Conservation (phyloP, 2,888 invertebrate species). For the Glyphotaelius pellucidus region DNA sequence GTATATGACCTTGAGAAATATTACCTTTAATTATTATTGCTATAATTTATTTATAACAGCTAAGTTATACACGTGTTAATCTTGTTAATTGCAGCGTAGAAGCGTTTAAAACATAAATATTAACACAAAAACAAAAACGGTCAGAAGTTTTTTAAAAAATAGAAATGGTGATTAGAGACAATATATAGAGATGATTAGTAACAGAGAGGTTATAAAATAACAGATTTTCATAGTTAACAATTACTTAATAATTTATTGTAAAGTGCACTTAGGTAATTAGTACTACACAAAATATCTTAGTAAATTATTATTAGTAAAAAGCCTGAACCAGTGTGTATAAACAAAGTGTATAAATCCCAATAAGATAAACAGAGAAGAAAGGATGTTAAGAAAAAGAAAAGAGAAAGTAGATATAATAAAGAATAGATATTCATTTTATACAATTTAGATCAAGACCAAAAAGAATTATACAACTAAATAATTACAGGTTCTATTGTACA, state of each 20-base stretch:
- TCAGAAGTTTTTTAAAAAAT: background rate
- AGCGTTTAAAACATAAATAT: background rate
- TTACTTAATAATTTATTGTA: background rate
- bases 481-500: background rate
- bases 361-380: background rate
- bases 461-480: background rate
- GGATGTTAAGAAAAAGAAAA: background rate
- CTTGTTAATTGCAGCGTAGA: background rate
- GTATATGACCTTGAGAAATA: too few species aligned
- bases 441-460: background rate
- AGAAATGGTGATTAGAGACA: background rate
- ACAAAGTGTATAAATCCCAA: constrained; percentile 6
- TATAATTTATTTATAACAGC: background rate
- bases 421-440: background rate
- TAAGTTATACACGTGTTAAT: background rate
- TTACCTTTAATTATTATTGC: background rate
- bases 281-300: background rate
- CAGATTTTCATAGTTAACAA: too few species aligned
- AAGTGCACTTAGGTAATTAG: background rate
- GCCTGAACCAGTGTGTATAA: background rate
- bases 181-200: too few species aligned
- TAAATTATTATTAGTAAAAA: background rate
- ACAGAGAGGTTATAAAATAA: too few species aligned
- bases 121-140: background rate
- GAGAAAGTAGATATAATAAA: background rate